Base-by-base conservation (phyloP, 2,113 vertebrate genomes). In the Lamprologus ornatipinnis region DNA sequence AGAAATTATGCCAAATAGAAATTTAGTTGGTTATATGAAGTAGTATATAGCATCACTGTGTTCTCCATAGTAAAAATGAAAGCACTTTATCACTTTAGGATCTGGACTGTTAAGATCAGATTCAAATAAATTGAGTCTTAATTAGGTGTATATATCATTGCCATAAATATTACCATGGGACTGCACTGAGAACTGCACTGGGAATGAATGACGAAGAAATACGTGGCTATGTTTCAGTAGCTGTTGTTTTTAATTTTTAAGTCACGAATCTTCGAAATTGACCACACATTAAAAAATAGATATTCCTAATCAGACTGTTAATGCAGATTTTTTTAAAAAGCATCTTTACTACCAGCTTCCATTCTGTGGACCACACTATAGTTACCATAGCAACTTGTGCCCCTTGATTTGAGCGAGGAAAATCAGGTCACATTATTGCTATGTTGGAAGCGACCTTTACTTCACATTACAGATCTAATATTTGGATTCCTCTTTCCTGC, bases 321-420 rank as follows among this genome's bases (percentile, higher is more conserved):
- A 57, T 79, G 83, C 70, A 35, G 23, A 8, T 73, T 82, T 82
- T 28, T 58, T 68, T 37, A 35, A 83, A 79, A 86, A 79, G 54
- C 35, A 79, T 57, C 37, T 85, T 85, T 70, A 84, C 28, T 2
- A 37, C 5, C 49, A 28, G 49, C 79, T 73, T 80, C 26, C 26
- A 75, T 58, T 42, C 75, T 83, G 81, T 26, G 55, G 53, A 17
- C 19, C 23, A 80, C 83, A 9, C 19, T 88, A 70, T 83, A 31
- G 92, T 94, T 93, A 83, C 92, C 93, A 95, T 94, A 89, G 95
- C 90, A 95, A 95, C 91, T 4, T 49, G 51, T 85, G 82, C 78
- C 84, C 65, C 84, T 53, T 87, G 78, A 83, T 89, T 87, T 86
- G 81, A 85, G 75, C 82, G 21, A 40, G 47, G 47, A 55, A 84